A percentile compares a stretch with the other conserved stretches of the same genome.
Conservation (phyloP, 2,797 vertebrate species). For the Acanthiza pusilla region DNA sequence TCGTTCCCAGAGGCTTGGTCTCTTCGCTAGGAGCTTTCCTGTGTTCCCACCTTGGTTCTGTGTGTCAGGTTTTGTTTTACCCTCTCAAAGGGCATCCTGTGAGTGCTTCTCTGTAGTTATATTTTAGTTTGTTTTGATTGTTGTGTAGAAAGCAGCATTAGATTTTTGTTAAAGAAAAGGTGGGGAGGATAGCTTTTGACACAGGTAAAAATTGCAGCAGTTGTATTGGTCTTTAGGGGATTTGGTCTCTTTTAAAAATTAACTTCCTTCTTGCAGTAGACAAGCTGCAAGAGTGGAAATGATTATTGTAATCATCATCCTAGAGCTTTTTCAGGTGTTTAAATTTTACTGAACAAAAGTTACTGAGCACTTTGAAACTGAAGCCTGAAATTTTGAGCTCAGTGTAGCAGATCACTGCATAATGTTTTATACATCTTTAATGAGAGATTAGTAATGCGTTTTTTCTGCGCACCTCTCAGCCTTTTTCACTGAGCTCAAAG, state of each 20-base stretch:
- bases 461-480: background rate
- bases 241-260: background rate
- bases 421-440: background rate
- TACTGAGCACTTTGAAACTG: background rate
- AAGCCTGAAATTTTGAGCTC: background rate
- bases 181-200: background rate
- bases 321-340: background rate
- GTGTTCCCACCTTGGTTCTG: background rate
- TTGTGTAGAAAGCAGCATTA: background rate
- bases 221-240: background rate
- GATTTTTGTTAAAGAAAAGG: background rate
- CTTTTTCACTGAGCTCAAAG: background rate
- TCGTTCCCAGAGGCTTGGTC: fast-evolving
- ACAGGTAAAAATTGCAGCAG: background rate
- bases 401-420: background rate
- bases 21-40: background rate
- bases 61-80: background rate
- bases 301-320: background rate
- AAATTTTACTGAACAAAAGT: background rate
- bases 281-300: background rate
- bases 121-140: background rate
- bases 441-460: background rate
- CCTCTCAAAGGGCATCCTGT: background rate
- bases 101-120: background rate
- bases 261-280: background rate